Base-by-base conservation (phyloP, 2,797 vertebrate species). In the Halcyon chelicuti region DNA sequence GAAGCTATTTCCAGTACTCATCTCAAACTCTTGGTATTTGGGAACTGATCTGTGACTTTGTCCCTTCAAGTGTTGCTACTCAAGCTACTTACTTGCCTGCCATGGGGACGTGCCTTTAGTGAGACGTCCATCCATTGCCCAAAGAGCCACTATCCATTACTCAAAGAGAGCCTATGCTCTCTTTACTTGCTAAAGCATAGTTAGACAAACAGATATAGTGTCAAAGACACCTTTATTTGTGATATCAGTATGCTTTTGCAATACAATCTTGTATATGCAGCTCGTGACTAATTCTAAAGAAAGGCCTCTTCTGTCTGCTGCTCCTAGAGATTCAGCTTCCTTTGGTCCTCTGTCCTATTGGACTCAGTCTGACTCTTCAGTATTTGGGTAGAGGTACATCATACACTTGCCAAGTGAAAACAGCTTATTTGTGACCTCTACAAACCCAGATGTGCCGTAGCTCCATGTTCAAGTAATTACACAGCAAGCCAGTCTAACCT, bases 11-110 rank as follows among this genome's bases (percentile, higher is more conserved):
- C 22, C 55, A 58, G 9, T 6, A 42, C 18, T 87, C 40, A 40
- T 6, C 17, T 73, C 15, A 58, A 58, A 23, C 9, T 13, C 21
- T 66, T 60, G 37, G 12, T 20, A 16, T 51, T 3, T 76, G 33
- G 4, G 14, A 91, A 7, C 13, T 52, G 46, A 5, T n/a, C 35
- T n/a, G 6, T 70, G 65, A 23, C 29, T 70, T 66, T 1, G 0
- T 21, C 10, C 21, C 16, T 62, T 70, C n/a, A 44, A 44, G 0
- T 10, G 23, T 22, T 60, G 21, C 26, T 55, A 9, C 21, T 8
- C 25, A 52, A 65, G 16, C 28, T 29, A 14, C n/a, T 2, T 29
- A 14, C n/a, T 2, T 1, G 3, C 2, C 15, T 77, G 9, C 29
- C 5, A 1, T 21, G n/a, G 12, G 20, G 29, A 35, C 16, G 7